Evolutionary conservation across 1,140 invertebrate genomes (phyloP), one percentile per base, ranked within the genome.

Genomic region (Pogonomyrmex barbatus): DNA sequence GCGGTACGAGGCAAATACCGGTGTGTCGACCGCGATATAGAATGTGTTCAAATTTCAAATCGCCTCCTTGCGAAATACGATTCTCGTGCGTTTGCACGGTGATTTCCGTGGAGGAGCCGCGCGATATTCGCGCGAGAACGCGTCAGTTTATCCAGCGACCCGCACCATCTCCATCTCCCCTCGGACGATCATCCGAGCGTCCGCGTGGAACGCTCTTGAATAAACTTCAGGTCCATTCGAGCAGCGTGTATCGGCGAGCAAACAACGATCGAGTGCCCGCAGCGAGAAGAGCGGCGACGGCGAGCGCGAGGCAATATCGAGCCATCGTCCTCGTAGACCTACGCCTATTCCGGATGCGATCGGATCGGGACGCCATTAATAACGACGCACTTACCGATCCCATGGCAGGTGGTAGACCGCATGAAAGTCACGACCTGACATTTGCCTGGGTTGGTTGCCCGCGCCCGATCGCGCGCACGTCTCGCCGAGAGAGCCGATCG

Each of bases 371-470:
- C 92, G 92, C 93, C 93, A 94, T 93, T 94, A 94, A 93, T 94
- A 94, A 94, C 92, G 90, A 94, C 93, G 93, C 93, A 94, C 93
- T 94, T 93, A 93, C 91, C 89, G 92, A 94, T 93, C 93, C 92
- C 92, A 91, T 93, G 92, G 92, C 92, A 94, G 93, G 93, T 93
- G 93, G 93, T 93, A 93, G 93, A 93, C 92, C 92, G 92, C 92
- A 94, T 93, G 93, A 94, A 94, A 94, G 93, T 93, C 93, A 93
- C 92, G 93, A 94, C 93, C 93, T 93, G 93, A 93, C 93, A 94
- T 93, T 94, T 94, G 93, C 91, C 90, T 90, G 91, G 78, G 77
- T 90, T 90, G 83, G 65, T 90, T 90, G 90, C 90, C 90, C 87
- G 90, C 90, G 87, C 87, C 90, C 87, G 89, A 90, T 89, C 87